Evolutionary conservation across 1,140 invertebrate genomes (phyloP), one percentile per base, ranked within the genome.

Genomic region (Plectrocnemia conspersa): DNA sequence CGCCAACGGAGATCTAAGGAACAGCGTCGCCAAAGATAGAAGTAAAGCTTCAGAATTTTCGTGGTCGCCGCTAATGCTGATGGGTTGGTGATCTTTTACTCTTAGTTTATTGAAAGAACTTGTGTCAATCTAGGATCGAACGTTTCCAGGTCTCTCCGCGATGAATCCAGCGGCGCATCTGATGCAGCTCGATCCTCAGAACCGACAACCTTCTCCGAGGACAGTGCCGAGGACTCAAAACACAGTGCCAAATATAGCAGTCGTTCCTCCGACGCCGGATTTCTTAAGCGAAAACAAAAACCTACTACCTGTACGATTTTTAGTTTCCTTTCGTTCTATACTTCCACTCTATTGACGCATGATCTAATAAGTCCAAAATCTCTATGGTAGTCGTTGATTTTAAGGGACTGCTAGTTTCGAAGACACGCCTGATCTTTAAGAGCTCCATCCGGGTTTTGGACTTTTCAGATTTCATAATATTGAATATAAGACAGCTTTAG

Each of bases 261-360:
- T 89, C 21, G 75, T 86, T 16, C 86, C 86, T 40, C 83, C 86
- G 10, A 88, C 85, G 2, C 85, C 86, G 1, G 84, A 88, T 58
- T 77, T 73, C 54, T 74, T 71, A 63, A 63, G 65, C 49, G 65
- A 65, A 52, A 24, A 45, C 5, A 52, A 54, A 11, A 55, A 32
- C 21, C 36, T 61, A 42, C 27, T 42, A 52, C 36, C 36, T 41
- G 49, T 52, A 52, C 6, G 49, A 10, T 7, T n/a, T n/a, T n/a
- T 29, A 29, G 6, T 29, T 29, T 29, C 6, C 27, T 7, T 29
- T 29, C 27, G 27, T 29, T 6, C 27, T 29, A 29, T 29, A 7
- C 27, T 29, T 29, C n/a, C 6, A 7, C n/a, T 29, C 27, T 29
- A 6, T 29, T 7, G n/a, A 29, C n/a, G 6, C n/a, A 7, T 29